These are phyloP conservation scores for Netelia virgata DNA, from an alignment of 2,888 invertebrate genomes.

Conservation along the genomic window DNA sequence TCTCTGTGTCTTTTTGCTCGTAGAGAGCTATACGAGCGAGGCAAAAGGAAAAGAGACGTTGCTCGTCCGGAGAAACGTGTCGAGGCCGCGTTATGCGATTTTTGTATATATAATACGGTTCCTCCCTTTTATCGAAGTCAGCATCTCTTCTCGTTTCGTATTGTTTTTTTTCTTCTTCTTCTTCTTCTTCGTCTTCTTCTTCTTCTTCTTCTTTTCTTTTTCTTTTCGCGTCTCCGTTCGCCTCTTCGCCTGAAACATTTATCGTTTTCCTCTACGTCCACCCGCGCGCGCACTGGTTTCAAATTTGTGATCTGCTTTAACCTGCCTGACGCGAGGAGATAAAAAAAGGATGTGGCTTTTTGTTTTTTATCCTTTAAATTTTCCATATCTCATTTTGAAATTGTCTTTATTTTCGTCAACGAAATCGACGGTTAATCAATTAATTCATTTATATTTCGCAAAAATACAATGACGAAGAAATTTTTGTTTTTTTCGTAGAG, in stretches of 20 bases:
- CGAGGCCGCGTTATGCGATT: slow-evolving; percentile 27
- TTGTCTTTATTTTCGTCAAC: too few species aligned
- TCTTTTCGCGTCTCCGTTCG: background rate
- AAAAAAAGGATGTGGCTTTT: too few species aligned
- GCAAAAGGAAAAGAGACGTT: background rate
- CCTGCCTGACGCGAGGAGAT: too few species aligned
- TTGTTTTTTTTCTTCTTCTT: background rate
- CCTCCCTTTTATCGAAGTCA: slow-evolving; percentile 28
- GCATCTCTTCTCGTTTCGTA: slow-evolving; percentile 10
- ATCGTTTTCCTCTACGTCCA: background rate
- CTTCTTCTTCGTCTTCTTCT: background rate
- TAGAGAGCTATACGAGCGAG: background rate
- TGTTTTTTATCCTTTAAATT: too few species aligned
- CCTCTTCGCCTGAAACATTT: background rate
- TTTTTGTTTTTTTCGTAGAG: too few species aligned
- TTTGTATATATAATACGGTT: slow-evolving; percentile 10
- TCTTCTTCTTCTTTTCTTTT: background rate
- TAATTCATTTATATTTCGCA: too few species aligned
- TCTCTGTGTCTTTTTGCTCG: background rate
- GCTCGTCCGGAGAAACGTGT: slow-evolving; percentile 21
- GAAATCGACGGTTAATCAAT: too few species aligned
- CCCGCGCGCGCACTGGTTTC: background rate
- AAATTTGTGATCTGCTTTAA: background rate
- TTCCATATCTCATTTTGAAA: too few species aligned
- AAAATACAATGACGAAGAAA: too few species aligned